Conservation (phyloP, 2,797 vertebrate species). For the Sebastes itinus region DNA sequence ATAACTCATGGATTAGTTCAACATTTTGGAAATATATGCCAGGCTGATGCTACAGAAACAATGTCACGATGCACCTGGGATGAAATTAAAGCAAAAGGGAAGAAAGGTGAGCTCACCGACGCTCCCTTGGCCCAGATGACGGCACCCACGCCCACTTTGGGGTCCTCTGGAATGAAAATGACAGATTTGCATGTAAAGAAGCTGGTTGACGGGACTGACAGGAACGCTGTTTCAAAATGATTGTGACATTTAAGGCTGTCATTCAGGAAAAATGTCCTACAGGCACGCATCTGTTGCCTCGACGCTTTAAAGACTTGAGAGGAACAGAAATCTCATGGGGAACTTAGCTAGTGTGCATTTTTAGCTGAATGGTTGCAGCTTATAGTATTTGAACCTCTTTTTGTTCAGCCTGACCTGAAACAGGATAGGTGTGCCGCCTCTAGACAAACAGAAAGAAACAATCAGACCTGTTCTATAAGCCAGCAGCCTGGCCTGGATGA, state of each 20-base stretch:
- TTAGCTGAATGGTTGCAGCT: not conserved
- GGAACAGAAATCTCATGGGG: not conserved
- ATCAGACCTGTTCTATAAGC: constrained; percentile 91
- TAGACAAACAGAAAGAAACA: not conserved
- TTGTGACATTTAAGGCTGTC: not conserved
- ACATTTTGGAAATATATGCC: no score
- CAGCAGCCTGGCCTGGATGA: constrained; percentile 90
- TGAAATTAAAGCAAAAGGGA: not conserved
- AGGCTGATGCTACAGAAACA: not conserved
- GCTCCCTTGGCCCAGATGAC: constrained; percentile 93
- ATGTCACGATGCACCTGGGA: not conserved
- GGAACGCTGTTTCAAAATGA: not conserved
- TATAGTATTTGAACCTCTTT: not conserved
- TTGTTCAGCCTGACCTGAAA: not conserved
- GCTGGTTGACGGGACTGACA: not conserved
- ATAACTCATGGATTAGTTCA: no score
- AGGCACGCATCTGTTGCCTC: not conserved
- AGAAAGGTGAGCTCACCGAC: constrained; percentile 80
- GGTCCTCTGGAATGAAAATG: constrained; percentile 89
- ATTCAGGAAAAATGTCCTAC: not conserved
- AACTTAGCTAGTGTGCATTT: no score
- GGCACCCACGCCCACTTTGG: constrained; percentile 94
- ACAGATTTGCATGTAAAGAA: not conserved
- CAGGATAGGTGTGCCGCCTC: not conserved
- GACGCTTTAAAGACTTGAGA: no score